phyloP scores from a whole-genome alignment of 2,797 vertebrate genomes.

The Darevskia nairensis region DNA sequence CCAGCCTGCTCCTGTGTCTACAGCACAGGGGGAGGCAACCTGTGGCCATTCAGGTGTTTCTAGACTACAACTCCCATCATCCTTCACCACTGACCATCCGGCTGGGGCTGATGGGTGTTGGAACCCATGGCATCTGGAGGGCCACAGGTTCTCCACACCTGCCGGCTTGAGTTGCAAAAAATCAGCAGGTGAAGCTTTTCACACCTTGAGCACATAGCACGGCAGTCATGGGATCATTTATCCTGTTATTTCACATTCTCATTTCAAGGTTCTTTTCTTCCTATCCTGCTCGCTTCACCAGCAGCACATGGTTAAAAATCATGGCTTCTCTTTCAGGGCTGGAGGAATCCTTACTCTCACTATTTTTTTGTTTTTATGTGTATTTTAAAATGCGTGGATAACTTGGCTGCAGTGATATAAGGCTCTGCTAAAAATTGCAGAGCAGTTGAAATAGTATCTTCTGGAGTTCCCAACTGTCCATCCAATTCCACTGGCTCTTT shows the following conservation, averaged over 20 bases:
- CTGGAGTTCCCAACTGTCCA: background rate
- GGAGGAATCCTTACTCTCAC: background rate
- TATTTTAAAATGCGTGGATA: constrained; percentile 3
- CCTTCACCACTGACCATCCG: background rate
- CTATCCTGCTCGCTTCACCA: background rate
- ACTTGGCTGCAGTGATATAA: background rate
- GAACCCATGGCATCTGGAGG: background rate
- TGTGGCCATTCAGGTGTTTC: background rate
- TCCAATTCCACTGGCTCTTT: background rate
- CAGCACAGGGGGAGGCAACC: background rate
- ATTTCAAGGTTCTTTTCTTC: background rate
- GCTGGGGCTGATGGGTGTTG: background rate
- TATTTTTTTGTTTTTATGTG: background rate
- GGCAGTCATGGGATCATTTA: background rate
- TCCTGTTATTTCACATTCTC: background rate
- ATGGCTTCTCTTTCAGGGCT: background rate
- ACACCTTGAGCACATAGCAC: background rate
- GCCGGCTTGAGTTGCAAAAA: background rate
- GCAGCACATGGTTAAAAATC: background rate
- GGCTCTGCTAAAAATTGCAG: constrained; percentile 23
- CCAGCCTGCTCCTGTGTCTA: background rate
- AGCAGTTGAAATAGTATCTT: constrained; percentile 20
- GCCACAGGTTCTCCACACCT: background rate
- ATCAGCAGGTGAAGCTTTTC: background rate
- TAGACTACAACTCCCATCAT: background rate